Percentiles rank a stretch among this genome's conserved stretches.
Evolutionary conservation across 2,797 vertebrate species (phyloP).

Genomic region (Labeo calbasu): DNA sequence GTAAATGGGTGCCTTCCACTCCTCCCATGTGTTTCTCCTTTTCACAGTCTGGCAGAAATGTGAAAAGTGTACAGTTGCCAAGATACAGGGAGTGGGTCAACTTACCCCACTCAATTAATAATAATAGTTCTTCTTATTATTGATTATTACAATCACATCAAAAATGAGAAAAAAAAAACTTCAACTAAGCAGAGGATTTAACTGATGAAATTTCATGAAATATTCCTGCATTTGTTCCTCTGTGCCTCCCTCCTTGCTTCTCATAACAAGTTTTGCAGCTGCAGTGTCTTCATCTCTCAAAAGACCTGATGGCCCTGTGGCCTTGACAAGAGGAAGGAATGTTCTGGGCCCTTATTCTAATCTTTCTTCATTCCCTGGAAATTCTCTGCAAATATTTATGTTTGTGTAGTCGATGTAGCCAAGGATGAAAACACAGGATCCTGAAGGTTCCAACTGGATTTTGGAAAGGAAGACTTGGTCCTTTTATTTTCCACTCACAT

Average conservation of each 20-base stretch:
- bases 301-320: background rate
- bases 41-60: too few species aligned
- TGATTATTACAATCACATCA: too few species aligned
- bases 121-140: too few species aligned
- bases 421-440: background rate
- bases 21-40: too few species aligned
- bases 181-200: too few species aligned
- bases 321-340: conserved; percentile 1
- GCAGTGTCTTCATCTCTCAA: background rate
- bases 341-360: background rate
- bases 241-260: background rate
- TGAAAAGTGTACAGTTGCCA: too few species aligned
- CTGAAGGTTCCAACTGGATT: background rate
- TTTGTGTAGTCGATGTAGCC: too few species aligned
- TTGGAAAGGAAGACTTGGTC: background rate
- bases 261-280: conserved; percentile 1
- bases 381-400: background rate
- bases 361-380: background rate
- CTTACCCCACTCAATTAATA: too few species aligned
- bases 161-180: too few species aligned
- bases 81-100: too few species aligned
- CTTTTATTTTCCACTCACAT: background rate
- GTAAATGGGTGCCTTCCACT: too few species aligned
- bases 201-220: too few species aligned
- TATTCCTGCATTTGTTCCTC: background rate